A percentile compares a stretch with the other conserved stretches of the same genome.
Conservation (phyloP, 2,888 invertebrate genomes). For the Drosophila crucigera region DNA sequence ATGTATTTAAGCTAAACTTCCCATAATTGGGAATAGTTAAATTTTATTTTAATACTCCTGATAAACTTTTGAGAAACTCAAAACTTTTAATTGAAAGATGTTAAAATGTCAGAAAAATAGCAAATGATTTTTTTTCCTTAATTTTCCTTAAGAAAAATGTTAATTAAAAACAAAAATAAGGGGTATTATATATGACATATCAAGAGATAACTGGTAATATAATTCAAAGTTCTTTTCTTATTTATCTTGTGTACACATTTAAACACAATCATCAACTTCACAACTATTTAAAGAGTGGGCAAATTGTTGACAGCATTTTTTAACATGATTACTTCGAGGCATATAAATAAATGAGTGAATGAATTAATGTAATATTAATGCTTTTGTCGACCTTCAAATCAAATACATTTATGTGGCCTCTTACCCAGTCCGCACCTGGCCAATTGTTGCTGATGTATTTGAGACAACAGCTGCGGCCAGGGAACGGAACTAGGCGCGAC, state of each 20-base stretch:
- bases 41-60: neutral
- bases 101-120: neutral
- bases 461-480: conserved; percentile 50
- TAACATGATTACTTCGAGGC: neutral
- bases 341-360: neutral
- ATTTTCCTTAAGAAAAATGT: neutral
- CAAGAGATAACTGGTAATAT: neutral
- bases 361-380: conserved; percentile 1
- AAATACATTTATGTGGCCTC: conserved; percentile 8
- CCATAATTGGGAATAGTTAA: too few relatives aligned
- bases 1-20: neutral
- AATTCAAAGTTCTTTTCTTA: neutral
- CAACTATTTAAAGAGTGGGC: neutral
- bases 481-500: conserved; percentile 48
- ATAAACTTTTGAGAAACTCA: neutral
- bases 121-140: rapidly evolving
- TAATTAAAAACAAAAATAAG: neutral
- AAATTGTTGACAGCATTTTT: neutral
- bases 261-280: neutral
- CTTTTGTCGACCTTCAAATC: conserved; percentile 8
- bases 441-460: conserved; percentile 47
- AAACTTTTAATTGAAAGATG: neutral
- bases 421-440: conserved; percentile 26
- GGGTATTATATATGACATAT: neutral
- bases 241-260: neutral